Evolutionary conservation across 2,797 vertebrate species (phyloP).

Genomic region (Lates japonicus): DNA sequence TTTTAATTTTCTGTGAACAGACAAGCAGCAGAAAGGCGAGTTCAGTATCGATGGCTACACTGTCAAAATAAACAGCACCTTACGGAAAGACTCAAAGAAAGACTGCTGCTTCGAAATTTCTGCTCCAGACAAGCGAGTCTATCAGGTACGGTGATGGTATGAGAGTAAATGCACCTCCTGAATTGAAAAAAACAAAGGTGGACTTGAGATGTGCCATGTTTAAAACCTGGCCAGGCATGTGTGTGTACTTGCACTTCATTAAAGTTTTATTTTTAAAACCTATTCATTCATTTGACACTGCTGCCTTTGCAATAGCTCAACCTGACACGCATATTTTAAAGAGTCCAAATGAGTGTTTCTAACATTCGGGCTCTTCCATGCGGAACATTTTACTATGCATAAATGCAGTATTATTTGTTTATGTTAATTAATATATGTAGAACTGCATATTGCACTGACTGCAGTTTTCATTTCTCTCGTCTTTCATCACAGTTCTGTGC

Average conservation of each 20-base stretch:
- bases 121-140: constrained; percentile 95
- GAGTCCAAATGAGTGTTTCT: constrained; percentile 62
- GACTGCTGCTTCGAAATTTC: constrained; percentile 98
- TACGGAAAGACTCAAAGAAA: constrained; percentile 96
- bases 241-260: constrained; percentile 58
- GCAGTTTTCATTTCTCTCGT: constrained; percentile 69
- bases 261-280: constrained; percentile 58
- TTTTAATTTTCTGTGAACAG: constrained; percentile 81
- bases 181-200: constrained; percentile 33
- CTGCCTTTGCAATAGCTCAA: constrained; percentile 54
- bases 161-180: constrained; percentile 13
- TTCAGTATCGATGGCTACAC: constrained; percentile 94
- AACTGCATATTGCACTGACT: constrained; percentile 65
- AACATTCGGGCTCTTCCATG: constrained; percentile 58
- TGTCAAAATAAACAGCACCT: constrained; percentile 92
- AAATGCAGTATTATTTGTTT: constrained; percentile 79
- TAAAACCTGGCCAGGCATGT: constrained; percentile 28
- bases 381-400: constrained; percentile 77
- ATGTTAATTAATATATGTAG: constrained; percentile 77
- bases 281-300: constrained; percentile 66
- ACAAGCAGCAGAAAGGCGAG: constrained; percentile 99
- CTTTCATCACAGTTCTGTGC: constrained; percentile 92
- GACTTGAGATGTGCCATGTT: constrained; percentile 37
- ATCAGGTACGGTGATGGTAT: constrained; percentile 88
- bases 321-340: constrained; percentile 61